Percentiles rank a stretch among this genome's conserved stretches.
Conservation (phyloP, 35 echinoderm and acorn worm species). For the Holothuria glaberrima region DNA sequence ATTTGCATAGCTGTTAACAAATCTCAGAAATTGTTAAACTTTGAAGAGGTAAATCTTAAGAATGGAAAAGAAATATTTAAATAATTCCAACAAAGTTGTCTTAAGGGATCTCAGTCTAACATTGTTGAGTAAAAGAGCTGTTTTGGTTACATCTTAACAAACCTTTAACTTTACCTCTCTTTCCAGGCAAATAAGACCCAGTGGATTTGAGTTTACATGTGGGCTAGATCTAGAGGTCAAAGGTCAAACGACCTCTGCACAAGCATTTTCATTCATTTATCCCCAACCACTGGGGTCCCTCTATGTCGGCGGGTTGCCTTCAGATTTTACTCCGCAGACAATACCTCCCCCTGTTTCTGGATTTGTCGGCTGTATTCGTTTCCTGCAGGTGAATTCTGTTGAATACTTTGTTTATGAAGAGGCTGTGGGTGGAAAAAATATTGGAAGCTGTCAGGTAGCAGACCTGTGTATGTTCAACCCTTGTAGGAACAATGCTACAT, state of each 20-base stretch:
- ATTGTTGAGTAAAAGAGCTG: too few relatives aligned
- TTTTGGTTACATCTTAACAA: too few relatives aligned
- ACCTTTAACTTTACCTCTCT: constrained; percentile 17
- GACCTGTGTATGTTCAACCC: constrained; percentile 62
- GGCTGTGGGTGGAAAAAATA: constrained; percentile 63
- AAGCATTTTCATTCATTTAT: constrained; percentile 66
- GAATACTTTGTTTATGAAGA: constrained; percentile 73
- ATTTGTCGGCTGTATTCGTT: constrained; percentile 69
- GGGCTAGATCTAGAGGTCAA: constrained; percentile 60
- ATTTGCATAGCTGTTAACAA: too few relatives aligned
- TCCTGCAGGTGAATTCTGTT: constrained; percentile 68
- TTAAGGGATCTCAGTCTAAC: too few relatives aligned
- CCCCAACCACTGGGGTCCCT: constrained; percentile 59
- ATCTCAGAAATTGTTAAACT: too few relatives aligned
- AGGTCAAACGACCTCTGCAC: constrained; percentile 42
- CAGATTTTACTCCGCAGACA: neutral
- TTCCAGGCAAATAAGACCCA: constrained; percentile 75
- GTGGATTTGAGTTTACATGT: constrained; percentile 56
- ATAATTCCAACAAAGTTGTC: too few relatives aligned
- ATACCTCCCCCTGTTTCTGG: constrained; percentile 34
- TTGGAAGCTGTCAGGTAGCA: constrained; percentile 55
- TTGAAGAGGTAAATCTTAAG: too few relatives aligned
- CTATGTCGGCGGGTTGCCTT: constrained; percentile 72
- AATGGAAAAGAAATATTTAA: too few relatives aligned
- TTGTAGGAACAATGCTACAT: constrained; percentile 75